phyloP scores from a whole-genome alignment of 1,140 invertebrate genomes.

The Gonatopus flavifemur region DNA sequence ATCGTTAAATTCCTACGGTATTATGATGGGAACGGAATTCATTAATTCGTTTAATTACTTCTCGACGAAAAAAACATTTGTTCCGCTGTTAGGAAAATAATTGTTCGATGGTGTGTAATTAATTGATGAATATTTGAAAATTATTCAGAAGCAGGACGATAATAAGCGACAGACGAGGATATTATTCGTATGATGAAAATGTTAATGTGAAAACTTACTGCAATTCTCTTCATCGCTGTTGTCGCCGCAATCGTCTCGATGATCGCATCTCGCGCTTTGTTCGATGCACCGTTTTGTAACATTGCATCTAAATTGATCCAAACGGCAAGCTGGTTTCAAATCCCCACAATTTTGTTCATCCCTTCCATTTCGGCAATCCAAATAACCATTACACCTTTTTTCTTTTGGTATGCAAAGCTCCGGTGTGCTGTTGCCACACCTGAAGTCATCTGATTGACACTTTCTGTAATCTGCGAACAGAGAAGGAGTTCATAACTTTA shows the following conservation, averaged over 20 bases:
- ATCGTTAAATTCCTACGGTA: no score
- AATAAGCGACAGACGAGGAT: no score
- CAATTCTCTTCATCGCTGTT: conserved; percentile 86
- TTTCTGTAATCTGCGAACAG: conserved; percentile 76
- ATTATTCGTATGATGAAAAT: no score
- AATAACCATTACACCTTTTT: conserved; percentile 87
- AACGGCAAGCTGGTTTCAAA: conserved; percentile 62
- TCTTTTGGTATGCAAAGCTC: conserved; percentile 83
- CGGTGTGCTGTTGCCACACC: conserved; percentile 65
- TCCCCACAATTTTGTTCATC: conserved; percentile 78
- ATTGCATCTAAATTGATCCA: conserved; percentile 89
- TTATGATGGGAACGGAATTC: no score
- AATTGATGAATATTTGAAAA: no score
- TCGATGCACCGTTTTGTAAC: conserved; percentile 84
- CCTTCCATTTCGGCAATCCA: conserved; percentile 81
- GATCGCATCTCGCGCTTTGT: conserved; percentile 78
- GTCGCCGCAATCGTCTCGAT: conserved; percentile 86
- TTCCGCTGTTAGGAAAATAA: no score
- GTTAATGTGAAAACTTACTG: conserved; percentile 70
- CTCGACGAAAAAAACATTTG: no score
- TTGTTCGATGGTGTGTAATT: no score
- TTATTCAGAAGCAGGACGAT: no score
- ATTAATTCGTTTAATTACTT: no score
- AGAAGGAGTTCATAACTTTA: conserved; percentile 6
- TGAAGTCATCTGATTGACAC: conserved; percentile 81